phyloP scores from a whole-genome alignment of 1,140 invertebrate genomes.

The Lepidurus packardi region DNA sequence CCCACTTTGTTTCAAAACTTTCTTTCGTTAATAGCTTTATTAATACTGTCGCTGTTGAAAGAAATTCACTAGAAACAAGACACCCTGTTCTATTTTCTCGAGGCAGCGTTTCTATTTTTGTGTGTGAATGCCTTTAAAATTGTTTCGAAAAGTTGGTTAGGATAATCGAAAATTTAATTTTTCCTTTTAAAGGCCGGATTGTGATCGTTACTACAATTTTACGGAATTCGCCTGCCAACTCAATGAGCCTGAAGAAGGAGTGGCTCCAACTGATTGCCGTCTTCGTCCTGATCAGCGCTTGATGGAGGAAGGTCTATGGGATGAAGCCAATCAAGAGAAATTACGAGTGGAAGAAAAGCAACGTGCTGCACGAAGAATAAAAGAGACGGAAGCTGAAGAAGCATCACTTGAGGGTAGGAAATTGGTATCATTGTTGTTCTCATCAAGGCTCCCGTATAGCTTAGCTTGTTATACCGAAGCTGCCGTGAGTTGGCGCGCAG shows the following conservation, averaged over 20 bases:
- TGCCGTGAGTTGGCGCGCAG: too few relatives aligned
- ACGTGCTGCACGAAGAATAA: slow-evolving; percentile 59
- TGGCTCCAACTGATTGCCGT: slow-evolving; percentile 94
- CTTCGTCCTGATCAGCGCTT: slow-evolving; percentile 88
- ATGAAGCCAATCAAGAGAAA: slow-evolving; percentile 92
- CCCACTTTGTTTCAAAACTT: too few relatives aligned
- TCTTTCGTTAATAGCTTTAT: too few relatives aligned
- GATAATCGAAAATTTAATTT: neutral
- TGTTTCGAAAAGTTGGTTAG: too few relatives aligned
- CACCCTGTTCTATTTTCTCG: too few relatives aligned
- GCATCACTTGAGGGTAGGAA: slow-evolving; percentile 61
- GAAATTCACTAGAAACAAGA: too few relatives aligned
- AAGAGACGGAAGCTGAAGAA: slow-evolving; percentile 72
- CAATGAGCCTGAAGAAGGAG: slow-evolving; percentile 85
- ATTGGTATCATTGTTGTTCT: neutral
- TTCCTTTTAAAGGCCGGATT: slow-evolving; percentile 53
- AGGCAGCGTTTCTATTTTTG: too few relatives aligned
- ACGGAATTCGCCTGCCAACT: slow-evolving; percentile 90
- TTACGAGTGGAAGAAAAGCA: slow-evolving; percentile 92
- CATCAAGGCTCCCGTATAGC: neutral
- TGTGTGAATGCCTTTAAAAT: too few relatives aligned
- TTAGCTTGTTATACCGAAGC: neutral
- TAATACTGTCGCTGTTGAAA: too few relatives aligned
- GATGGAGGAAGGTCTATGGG: slow-evolving; percentile 95
- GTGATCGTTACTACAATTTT: slow-evolving; percentile 86